Evolutionary conservation across 2,888 invertebrate genomes (phyloP).

Genomic region (Amblyjoppa fuscipennis): DNA sequence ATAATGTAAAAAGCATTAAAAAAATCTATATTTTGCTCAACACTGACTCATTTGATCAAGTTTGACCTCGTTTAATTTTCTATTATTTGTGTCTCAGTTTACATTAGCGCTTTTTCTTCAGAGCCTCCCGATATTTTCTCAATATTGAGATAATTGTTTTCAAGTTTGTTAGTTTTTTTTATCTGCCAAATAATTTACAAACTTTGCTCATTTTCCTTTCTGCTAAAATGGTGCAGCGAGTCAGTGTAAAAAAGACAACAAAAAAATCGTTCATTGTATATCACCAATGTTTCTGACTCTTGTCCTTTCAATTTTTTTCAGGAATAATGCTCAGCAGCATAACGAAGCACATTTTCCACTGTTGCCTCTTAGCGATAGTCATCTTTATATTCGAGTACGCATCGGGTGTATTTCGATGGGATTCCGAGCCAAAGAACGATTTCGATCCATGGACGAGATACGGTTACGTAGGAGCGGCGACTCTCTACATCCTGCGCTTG

Average conservation of each 20-base stretch:
- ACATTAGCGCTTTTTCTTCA: too few species aligned
- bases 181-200: too few species aligned
- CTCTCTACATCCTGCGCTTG: conserved; percentile 92
- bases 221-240: not conserved
- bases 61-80: too few species aligned
- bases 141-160: too few species aligned
- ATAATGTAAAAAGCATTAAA: too few species aligned
- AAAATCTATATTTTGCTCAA: too few species aligned
- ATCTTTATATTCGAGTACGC: conserved; percentile 90
- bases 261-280: not conserved
- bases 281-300: not conserved
- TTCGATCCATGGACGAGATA: conserved; percentile 94
- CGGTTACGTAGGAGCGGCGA: conserved; percentile 90
- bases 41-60: too few species aligned
- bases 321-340: conserved; percentile 87
- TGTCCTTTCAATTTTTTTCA: conserved; percentile 62
- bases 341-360: conserved; percentile 93
- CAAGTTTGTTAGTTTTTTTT: not conserved
- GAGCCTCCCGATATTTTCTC: too few species aligned
- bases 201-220: not conserved
- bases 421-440: conserved; percentile 85
- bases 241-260: not conserved
- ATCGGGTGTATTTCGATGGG: conserved; percentile 80
- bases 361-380: conserved; percentile 90
- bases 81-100: too few species aligned